Evolutionary conservation across 2,113 vertebrate species (phyloP).

Genomic region (Dipodomys ordii): DNA sequence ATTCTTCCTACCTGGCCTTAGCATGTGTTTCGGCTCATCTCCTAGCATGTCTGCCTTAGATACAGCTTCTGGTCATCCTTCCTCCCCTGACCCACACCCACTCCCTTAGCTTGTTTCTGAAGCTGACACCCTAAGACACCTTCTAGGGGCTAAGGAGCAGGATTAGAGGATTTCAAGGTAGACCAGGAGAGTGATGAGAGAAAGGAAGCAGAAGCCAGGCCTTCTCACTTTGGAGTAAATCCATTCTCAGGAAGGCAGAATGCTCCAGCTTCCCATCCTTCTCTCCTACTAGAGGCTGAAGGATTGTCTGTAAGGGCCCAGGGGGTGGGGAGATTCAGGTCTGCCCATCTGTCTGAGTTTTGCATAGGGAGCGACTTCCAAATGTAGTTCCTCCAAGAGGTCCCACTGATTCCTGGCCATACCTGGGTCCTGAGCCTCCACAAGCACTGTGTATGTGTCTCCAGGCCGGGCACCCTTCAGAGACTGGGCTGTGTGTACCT

Average conservation of each 20-base stretch:
- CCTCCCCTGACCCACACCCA: too few relatives aligned
- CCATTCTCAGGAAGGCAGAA: background rate
- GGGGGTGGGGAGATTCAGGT: background rate
- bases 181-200: background rate
- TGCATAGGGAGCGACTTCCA: background rate
- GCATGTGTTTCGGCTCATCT: background rate
- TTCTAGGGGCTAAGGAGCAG: background rate
- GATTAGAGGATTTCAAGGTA: background rate
- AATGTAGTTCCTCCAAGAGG: background rate
- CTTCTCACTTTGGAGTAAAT: background rate
- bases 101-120: background rate
- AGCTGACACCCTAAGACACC: background rate
- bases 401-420: slow-evolving; percentile 63
- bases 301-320: background rate
- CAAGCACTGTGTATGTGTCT: slow-evolving; percentile 89
- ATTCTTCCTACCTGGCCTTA: background rate
- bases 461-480: slow-evolving; percentile 88
- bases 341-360: background rate
- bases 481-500: slow-evolving; percentile 88
- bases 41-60: background rate
- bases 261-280: background rate
- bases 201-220: background rate
- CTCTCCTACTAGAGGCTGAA: background rate
- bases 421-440: slow-evolving; percentile 89
- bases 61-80: background rate